Base-by-base conservation (phyloP, 2,797 vertebrate genomes). In the Streptopelia turtur region DNA sequence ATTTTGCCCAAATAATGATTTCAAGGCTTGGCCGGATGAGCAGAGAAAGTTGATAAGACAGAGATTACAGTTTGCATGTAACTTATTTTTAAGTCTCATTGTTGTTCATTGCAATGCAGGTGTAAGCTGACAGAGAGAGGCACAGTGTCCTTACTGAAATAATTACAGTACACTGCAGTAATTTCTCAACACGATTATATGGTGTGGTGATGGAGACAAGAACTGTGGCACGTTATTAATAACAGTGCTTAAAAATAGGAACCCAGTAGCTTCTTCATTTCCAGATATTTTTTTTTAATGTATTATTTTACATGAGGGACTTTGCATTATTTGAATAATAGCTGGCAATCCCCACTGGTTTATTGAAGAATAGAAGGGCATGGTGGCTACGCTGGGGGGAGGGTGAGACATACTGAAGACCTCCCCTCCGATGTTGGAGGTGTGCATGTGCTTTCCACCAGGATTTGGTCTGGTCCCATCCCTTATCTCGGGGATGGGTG, bases 231-330 rank as follows among this genome's bases (percentile, higher is more conserved):
- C 12, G 1, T 91, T 87, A 78, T 52, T 96, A 94, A 91, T 77
- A 80, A 76, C 28, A 64, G 24, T 56, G 56, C 68, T 92, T 93
- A 77, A 90, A 95, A 93, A 89, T 60, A 89, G 80, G 68, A 95
- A 18, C 5, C 5, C 35, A 5, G 30, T 41, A 52, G 41, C 57
- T 89, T 82, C 64, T 85, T 74, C 5, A 7, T 50, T 74, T 87
- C 53, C 45, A 83, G 47, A 12, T 45, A 43, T 30, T 78, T 47
- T 71, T 71, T 53, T 77, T 23, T 9, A 12, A 45, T 35, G 61
- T 81, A 41, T 68, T 78, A 11, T 86, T 92, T 89, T 50, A 18
- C 24, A 28, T 28, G 45, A 35, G 13, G 16, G 31, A 45, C 56
- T 85, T 35, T 9, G 14, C 66, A 80, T 86, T 78, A 5, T 78